Conservation (phyloP, 1,140 invertebrate species). For the Bombus pascuorum region DNA sequence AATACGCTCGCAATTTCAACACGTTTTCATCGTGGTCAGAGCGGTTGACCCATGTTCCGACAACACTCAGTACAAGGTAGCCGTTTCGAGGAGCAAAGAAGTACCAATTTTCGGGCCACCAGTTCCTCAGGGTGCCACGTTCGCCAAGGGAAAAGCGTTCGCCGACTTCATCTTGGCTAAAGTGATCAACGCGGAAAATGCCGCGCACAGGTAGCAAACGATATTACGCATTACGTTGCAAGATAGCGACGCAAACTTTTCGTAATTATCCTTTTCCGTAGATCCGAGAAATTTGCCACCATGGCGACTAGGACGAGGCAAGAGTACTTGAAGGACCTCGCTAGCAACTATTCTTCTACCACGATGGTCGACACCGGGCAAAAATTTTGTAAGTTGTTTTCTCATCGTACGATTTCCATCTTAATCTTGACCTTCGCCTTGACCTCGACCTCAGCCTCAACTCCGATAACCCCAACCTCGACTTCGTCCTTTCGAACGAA, state of each 20-base stretch:
- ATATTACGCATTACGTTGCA: neutral
- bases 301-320: constrained; percentile 98
- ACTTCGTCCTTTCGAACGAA: neutral
- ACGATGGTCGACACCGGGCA: constrained; percentile 92
- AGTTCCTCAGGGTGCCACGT: constrained; percentile 91
- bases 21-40: constrained; percentile 97
- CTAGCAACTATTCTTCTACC: constrained; percentile 92
- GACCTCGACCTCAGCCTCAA: neutral
- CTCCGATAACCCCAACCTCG: neutral
- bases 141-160: constrained; percentile 94
- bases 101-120: constrained; percentile 98
- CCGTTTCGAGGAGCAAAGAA: constrained; percentile 96
- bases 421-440: neutral
- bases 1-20: constrained; percentile 97
- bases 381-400: constrained; percentile 92
- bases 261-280: constrained; percentile 11
- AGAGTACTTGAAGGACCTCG: constrained; percentile 96
- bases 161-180: constrained; percentile 97
- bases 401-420: accelerated
- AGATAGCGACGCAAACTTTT: no score
- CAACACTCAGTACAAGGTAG: constrained; percentile 94
- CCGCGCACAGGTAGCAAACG: constrained; percentile 87
- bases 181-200: constrained; percentile 99
- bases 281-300: constrained; percentile 97
- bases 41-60: constrained; percentile 96